Conservation (phyloP, 2,113 vertebrate genomes). For the Seriola quinqueradiata region DNA sequence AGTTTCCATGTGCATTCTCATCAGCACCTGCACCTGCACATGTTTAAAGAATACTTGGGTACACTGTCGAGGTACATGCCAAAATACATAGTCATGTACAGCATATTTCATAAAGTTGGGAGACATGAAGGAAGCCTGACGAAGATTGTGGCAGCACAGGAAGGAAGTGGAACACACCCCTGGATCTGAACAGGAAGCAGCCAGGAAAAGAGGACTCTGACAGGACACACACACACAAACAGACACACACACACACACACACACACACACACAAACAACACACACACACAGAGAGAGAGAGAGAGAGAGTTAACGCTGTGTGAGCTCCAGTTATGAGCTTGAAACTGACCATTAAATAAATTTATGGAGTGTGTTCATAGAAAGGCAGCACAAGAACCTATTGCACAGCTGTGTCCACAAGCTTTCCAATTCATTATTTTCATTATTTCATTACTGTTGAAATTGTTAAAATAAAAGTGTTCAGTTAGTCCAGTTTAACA, state of each 20-base stretch:
- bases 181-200: constrained; percentile 79
- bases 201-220: constrained; percentile 70
- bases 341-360: constrained; percentile 8
- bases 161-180: constrained; percentile 81
- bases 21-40: constrained; percentile 17
- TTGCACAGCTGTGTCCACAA: background rate
- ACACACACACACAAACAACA: constrained; percentile 41
- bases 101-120: constrained; percentile 50
- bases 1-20: constrained; percentile 31
- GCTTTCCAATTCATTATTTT: constrained; percentile 4
- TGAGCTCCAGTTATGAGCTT: constrained; percentile 11
- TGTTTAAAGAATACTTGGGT: background rate
- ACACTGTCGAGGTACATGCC: background rate
- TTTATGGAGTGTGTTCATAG: constrained; percentile 5
- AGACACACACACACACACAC: constrained; percentile 27
- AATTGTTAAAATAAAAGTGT: background rate
- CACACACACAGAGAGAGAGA: constrained; percentile 32
- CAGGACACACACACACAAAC: constrained; percentile 58
- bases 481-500: background rate
- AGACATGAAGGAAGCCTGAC: constrained; percentile 76
- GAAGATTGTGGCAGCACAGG: constrained; percentile 68
- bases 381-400: background rate
- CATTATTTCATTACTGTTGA: background rate
- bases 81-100: constrained; percentile 8
- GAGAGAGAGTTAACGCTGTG: constrained; percentile 27